Percentiles rank a stretch among this genome's conserved stretches.
These are phyloP conservation scores for Eumaeus atala DNA, from an alignment of 1,140 invertebrate genomes.

Conservation along the genomic window DNA sequence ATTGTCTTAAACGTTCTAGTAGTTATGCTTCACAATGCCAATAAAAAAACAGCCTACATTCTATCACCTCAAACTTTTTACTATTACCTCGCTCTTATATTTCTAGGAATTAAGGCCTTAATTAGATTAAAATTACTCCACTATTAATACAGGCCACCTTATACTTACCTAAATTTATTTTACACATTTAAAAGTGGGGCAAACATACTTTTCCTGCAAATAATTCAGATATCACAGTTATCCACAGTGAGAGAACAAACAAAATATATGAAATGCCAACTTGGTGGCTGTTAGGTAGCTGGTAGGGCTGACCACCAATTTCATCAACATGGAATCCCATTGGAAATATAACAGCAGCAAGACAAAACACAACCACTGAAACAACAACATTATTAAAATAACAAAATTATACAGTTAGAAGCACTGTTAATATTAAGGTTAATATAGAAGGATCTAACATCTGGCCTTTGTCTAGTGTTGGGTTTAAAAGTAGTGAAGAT, in stretches of 20 bases:
- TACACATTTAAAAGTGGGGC: constrained; percentile 86
- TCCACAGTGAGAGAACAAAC: constrained; percentile 95
- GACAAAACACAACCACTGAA: constrained; percentile 95
- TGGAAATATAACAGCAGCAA: constrained; percentile 96
- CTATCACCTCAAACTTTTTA: too few relatives aligned
- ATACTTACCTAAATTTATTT: background rate
- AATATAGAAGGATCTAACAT: too few relatives aligned
- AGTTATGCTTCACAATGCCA: too few relatives aligned
- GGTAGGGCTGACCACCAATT: constrained; percentile 96
- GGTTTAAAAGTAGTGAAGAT: too few relatives aligned
- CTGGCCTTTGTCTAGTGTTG: too few relatives aligned
- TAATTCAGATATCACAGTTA: constrained; percentile 95
- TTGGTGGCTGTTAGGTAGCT: constrained; percentile 95
- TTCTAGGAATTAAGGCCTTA: background rate
- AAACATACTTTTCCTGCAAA: constrained; percentile 98
- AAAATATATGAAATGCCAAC: constrained; percentile 97
- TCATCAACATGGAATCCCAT: constrained; percentile 96
- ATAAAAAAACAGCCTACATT: too few relatives aligned
- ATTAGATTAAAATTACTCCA: too few relatives aligned
- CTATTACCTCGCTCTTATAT: background rate
- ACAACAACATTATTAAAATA: constrained; percentile 42
- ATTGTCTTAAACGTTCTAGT: too few relatives aligned
- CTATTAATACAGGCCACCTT: background rate
- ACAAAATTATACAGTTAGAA: background rate
- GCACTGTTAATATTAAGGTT: too few relatives aligned